These are phyloP conservation scores for Sphecodes monilicornis DNA, from an alignment of 2,888 invertebrate genomes.

Conservation along the genomic window DNA sequence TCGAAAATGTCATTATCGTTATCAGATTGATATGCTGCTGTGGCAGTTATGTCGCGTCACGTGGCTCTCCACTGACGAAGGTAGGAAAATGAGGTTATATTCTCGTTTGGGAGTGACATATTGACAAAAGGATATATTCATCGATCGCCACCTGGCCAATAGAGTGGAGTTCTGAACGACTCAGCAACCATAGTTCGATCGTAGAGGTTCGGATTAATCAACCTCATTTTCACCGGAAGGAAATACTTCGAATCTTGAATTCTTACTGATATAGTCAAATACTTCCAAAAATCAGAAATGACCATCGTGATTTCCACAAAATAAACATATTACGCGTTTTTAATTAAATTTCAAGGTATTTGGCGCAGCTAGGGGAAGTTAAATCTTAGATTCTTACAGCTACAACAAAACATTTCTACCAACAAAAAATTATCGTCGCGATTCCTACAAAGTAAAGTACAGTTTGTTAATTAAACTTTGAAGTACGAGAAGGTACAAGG, in stretches of 20 bases:
- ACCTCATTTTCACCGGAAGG: not conserved
- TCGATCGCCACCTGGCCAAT: slow-evolving; percentile 41
- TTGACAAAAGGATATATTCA: slow-evolving; percentile 57
- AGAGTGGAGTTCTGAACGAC: slow-evolving; percentile 14
- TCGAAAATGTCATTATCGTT: slow-evolving; percentile 60
- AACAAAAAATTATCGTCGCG: not conserved
- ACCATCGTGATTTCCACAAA: too few relatives aligned
- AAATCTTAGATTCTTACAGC: not conserved
- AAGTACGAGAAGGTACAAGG: not conserved
- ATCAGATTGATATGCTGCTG: slow-evolving; percentile 58
- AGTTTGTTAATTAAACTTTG: slow-evolving; percentile 10
- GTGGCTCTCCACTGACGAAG: slow-evolving; percentile 53
- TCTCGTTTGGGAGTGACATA: slow-evolving; percentile 56
- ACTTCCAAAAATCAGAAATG: too few relatives aligned
- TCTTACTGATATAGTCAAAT: too few relatives aligned
- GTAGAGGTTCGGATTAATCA: slow-evolving; percentile 22
- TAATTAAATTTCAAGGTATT: too few relatives aligned
- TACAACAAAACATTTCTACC: slow-evolving; percentile 13
- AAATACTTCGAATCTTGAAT: not conserved
- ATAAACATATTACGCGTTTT: too few relatives aligned
- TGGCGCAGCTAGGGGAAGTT: too few relatives aligned
- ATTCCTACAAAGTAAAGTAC: not conserved
- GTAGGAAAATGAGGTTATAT: slow-evolving; percentile 62
- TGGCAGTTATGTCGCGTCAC: slow-evolving; percentile 60
- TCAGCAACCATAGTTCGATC: slow-evolving; percentile 17